Conservation (phyloP, 1,140 invertebrate genomes). For the Heliothis subflexa region DNA sequence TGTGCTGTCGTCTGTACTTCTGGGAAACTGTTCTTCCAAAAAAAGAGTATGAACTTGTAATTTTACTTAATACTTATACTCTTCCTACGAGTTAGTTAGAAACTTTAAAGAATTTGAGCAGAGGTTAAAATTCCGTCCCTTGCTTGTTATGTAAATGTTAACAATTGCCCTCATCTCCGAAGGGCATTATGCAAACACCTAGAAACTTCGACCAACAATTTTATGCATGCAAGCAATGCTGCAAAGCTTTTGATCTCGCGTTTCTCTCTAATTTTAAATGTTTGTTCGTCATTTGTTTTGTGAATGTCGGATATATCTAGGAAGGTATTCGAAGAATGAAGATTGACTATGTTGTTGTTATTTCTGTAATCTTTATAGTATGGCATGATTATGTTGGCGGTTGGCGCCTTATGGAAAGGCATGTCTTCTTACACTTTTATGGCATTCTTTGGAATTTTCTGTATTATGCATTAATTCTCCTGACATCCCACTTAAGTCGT, state of each 20-base stretch:
- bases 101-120: too few species aligned
- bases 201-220: conserved; percentile 23
- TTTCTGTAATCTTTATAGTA: background rate
- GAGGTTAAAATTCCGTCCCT: conserved; percentile 19
- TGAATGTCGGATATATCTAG: conserved; percentile 1
- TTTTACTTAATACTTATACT: too few species aligned
- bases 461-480: background rate
- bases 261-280: conserved; percentile 12
- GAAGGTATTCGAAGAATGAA: conserved; percentile 11
- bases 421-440: background rate
- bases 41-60: too few species aligned
- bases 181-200: conserved; percentile 13
- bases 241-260: conserved; percentile 17
- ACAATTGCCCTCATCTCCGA: conserved; percentile 25
- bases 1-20: too few species aligned
- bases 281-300: conserved; percentile 5
- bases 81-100: too few species aligned
- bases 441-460: background rate
- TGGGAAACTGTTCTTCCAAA: too few species aligned
- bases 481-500: too few species aligned
- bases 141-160: conserved; percentile 37
- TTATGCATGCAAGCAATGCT: conserved; percentile 24
- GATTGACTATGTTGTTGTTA: background rate
- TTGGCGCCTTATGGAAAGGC: background rate
- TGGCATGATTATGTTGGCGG: background rate